Conservation (phyloP, 2,797 vertebrate species). For the Knipowitschia caucasica region DNA sequence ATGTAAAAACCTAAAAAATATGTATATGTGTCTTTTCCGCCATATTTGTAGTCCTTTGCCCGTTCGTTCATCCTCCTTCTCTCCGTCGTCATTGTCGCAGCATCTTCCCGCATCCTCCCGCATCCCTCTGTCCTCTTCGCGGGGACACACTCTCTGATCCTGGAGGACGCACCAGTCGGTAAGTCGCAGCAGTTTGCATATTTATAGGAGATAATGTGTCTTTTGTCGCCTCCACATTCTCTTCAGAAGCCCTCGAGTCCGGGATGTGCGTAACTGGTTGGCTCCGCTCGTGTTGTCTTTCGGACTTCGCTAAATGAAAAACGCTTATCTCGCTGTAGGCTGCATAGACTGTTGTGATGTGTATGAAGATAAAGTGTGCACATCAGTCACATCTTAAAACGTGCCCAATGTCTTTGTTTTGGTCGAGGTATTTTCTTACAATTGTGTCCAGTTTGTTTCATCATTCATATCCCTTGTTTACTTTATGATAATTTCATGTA, state of each 20-base stretch:
- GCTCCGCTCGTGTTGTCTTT: neutral
- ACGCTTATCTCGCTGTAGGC: neutral
- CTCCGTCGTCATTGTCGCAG: neutral
- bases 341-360: no score
- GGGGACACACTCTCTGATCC: neutral
- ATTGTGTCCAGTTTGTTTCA: no score
- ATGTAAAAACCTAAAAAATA: neutral
- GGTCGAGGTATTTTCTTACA: no score
- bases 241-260: neutral
- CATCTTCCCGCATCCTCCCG: conserved; percentile 3
- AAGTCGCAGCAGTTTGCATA: neutral
- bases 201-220: neutral
- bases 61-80: neutral
- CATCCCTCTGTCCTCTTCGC: neutral
- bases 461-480: no score
- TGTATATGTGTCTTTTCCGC: neutral
- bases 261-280: neutral
- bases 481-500: no score
- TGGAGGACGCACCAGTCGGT: neutral
- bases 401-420: no score
- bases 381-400: no score
- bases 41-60: conserved; percentile 5
- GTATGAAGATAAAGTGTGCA: no score
- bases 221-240: neutral
- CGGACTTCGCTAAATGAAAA: neutral